These are phyloP conservation scores for Hermatobates lingyangjiaoensis DNA, from an alignment of 1,140 invertebrate species.

Conservation along the genomic window DNA sequence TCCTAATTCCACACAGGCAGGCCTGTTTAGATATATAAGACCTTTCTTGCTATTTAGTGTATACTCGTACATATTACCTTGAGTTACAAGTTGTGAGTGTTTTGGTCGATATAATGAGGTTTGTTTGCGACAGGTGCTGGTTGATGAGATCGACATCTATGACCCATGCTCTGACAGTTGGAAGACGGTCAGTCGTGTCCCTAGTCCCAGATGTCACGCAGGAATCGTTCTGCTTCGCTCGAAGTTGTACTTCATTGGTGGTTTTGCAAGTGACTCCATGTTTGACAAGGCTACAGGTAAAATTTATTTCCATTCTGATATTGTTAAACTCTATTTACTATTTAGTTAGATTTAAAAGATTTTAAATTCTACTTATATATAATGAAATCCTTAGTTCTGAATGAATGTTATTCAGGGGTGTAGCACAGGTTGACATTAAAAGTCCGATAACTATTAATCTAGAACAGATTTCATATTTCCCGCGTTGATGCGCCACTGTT, in stretches of 20 bases:
- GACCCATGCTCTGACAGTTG: slow-evolving; percentile 35
- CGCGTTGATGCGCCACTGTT: too few species aligned
- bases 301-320: not conserved
- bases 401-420: too few species aligned
- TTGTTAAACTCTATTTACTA: too few species aligned
- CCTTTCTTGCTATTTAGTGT: not conserved
- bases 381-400: too few species aligned
- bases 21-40: too few species aligned
- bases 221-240: slow-evolving; percentile 39
- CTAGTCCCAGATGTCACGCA: slow-evolving; percentile 45
- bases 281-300: slow-evolving; percentile 40
- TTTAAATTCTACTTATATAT: too few species aligned
- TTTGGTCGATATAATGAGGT: too few species aligned
- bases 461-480: too few species aligned
- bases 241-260: slow-evolving; percentile 51
- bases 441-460: too few species aligned
- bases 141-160: slow-evolving; percentile 40
- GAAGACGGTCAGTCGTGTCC: slow-evolving; percentile 38
- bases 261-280: slow-evolving; percentile 41
- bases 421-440: too few species aligned
- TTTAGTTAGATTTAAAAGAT: too few species aligned
- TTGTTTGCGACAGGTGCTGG: slow-evolving; percentile 31
- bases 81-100: too few species aligned
- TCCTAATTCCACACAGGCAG: not conserved
- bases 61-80: not conserved